Evolutionary conservation across 2,888 invertebrate species (phyloP), one percentile per base, ranked within the genome.

Genomic region (Elaeidobius kamerunicus): DNA sequence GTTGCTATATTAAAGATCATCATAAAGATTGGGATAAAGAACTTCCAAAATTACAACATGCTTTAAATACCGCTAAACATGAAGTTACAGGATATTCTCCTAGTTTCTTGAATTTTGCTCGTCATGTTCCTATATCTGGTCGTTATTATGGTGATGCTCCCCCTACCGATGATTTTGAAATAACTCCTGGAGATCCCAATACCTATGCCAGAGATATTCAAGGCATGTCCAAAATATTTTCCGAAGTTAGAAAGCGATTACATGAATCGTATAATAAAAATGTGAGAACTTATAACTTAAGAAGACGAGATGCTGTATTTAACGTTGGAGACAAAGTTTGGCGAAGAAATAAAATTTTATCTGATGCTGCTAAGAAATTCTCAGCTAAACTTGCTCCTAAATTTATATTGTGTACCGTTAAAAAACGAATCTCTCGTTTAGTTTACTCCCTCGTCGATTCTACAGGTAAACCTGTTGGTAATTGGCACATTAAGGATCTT

Each of bases 31-130:
- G 62, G 66, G 67, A 67, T 39, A 47, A 44, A 11, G 42, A 63
- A 30, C 39, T 68, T 2, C 46, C 47, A 4, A 46, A 65, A 20
- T 59, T 65, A 7, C 60, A 47, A 3, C 38, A 38, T 38, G 38
- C 38, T 15, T 38, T 38, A 38, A 38, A 61, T 12, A 66, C 63
- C 6, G 56, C 64, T 1, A 45, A 58, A 1, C 64, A 65, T 44
- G 60, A 61, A 40, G 56, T 61, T 0, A 66, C 63, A 5, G 60
- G 60, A 5, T 56, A 56, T 30, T 57, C 59, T 1, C 64, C 67
- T 4, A 54, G 58, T 14, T 63, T 55, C 45, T 14, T 61, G n/a
- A 48, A 59, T 35, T 61, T 63, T 54, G 62, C 60, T 5, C 39
- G 59, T 18, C 56, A 60, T 38, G 57, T 59, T 34, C 52, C 61